Evolutionary conservation across 2,113 vertebrate species (phyloP), one percentile per base, ranked within the genome.

Genomic region (Formicarius rufipectus): DNA sequence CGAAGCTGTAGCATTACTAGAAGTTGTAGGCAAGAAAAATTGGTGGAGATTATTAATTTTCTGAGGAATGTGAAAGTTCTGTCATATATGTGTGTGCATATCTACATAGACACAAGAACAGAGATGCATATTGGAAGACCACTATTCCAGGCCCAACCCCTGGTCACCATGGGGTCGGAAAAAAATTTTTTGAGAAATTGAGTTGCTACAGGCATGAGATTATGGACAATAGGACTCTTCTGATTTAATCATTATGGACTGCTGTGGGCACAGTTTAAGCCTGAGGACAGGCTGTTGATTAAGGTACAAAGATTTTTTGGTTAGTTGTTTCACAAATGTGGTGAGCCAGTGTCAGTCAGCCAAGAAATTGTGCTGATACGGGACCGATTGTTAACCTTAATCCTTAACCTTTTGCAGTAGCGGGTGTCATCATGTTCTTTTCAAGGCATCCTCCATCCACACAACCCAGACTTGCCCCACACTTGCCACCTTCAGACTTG

Each of bases 1-100:
- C 87, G 55, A 82, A 93, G 25, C 20, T 88, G 42, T 47, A 78
- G 64, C 68, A 86, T 78, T 96, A 74, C 92, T 92, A 94, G 64
- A 93, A 88, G 39, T 73, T 56, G 87, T 93, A 84, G 79, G 84
- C 0, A 24, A 93, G 79, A 64, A 86, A 88, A 94, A 62, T 22
- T 82, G 37, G 31, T 84, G 60, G 22, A 75, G 33, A 84, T 78
- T 10, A 66, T 59, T 92, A 80, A 88, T 78, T 66, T 90, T 86
- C 75, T 50, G 25, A 74, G 39, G 31, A 87, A 69, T 2, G 7
- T 56, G 60, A 30, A 91, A 71, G 25, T 63, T 86, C 31, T 79
- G 62, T 64, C 19, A 52, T 13, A 22, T 30, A 44, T 16, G 20
- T 19, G 14, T 59, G 10, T 55, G 14, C 30, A 21, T 33, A 50